Percentiles rank a stretch among this genome's conserved stretches.
Evolutionary conservation across 2,888 invertebrate genomes (phyloP).

Genomic region (Furcula furcula): DNA sequence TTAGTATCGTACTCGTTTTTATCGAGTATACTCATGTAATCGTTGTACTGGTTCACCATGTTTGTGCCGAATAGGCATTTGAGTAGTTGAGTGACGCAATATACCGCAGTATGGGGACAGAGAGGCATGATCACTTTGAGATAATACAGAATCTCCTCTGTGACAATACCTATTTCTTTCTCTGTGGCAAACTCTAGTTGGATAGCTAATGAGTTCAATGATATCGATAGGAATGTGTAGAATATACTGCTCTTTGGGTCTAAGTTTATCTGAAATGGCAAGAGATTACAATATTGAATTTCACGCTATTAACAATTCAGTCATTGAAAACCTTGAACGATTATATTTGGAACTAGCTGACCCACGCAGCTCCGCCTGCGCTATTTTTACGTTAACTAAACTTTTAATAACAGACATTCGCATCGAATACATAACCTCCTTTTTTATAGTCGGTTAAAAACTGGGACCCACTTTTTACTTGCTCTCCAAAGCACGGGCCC

Average conservation of each 20-base stretch:
- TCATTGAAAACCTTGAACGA: too few relatives aligned
- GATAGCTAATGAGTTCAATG: constrained; percentile 85
- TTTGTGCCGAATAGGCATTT: constrained; percentile 91
- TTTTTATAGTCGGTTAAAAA: too few relatives aligned
- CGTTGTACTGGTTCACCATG: constrained; percentile 74
- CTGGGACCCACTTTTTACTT: too few relatives aligned
- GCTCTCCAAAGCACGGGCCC: too few relatives aligned
- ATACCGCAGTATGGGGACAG: constrained; percentile 86
- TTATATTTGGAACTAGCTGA: too few relatives aligned
- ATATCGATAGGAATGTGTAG: constrained; percentile 83
- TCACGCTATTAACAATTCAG: too few relatives aligned
- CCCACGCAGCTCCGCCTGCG: too few relatives aligned
- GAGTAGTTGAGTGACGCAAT: constrained; percentile 88
- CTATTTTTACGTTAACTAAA: too few relatives aligned
- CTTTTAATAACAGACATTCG: too few relatives aligned
- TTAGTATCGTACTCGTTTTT: constrained; percentile 18
- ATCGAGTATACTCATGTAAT: constrained; percentile 60
- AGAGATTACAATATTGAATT: too few relatives aligned
- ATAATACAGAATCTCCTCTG: constrained; percentile 91
- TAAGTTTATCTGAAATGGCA: constrained; percentile 87
- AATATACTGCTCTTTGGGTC: constrained; percentile 90
- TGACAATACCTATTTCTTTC: constrained; percentile 86
- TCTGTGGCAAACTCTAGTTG: constrained; percentile 86
- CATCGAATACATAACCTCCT: too few relatives aligned
- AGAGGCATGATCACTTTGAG: constrained; percentile 86